Evolutionary conservation across 2,113 vertebrate genomes (phyloP), one percentile per base, ranked within the genome.

Genomic region (Colistium nudipinnis): DNA sequence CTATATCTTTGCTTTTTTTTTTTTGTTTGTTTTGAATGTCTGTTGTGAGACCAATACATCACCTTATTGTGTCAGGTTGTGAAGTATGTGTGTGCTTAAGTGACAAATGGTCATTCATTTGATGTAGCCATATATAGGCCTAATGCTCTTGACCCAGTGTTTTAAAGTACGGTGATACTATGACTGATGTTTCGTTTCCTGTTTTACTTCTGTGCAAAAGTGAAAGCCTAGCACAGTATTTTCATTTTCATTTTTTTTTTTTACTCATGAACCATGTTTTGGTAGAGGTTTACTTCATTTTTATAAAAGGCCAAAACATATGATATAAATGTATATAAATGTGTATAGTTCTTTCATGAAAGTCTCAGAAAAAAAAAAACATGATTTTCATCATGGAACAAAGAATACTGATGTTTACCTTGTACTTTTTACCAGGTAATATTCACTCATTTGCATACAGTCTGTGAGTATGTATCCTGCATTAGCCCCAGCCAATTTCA

Each of bases 261-360:
- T 35, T 1, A 49, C 65, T 72, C 8, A 38, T 60, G 54, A 82
- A 62, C 62, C 57, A 71, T 73, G 69, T 80, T 84, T 76, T 81
- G 81, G 79, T 65, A 81, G 73, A 75, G 82, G 68, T 83, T 62
- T 74, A 59, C 76, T 84, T 84, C 68, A 64, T 80, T 70, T n/a
- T 82, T 35, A 60, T 76, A 76, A 72, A 55, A 70, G 54, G 28
- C 71, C 72, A 74, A 76, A 74, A 59, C 54, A 20, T 54, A 24
- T 62, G 36, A 68, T 76, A 36, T 63, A 61, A 68, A 35, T 89
- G 87, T 91, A 89, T 65, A 91, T 90, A 91, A 51, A 85, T 85
- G 59, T 92, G 88, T 90, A 88, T 90, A 91, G 87, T 76, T 75
- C 16, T 71, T 57, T 83, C 47, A 74, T 82, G 7, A 64, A 70